phyloP scores from a whole-genome alignment of 2,888 invertebrate species.

The Archips crataeganus region DNA sequence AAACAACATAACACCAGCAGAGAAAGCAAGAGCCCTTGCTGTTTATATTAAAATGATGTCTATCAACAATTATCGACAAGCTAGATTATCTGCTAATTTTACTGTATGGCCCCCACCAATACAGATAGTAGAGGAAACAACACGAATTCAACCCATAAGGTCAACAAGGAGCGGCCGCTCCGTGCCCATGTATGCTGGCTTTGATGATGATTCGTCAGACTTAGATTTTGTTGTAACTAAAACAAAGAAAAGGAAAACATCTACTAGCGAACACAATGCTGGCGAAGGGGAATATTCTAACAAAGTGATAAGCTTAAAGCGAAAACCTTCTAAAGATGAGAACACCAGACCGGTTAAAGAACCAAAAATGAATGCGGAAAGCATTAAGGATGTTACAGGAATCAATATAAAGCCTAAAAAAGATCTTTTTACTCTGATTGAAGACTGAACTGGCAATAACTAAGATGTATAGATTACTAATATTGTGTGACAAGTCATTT shows the following conservation, averaged over 20 bases:
- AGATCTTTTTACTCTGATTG: slow-evolving; percentile 60
- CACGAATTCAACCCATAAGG: slow-evolving; percentile 68
- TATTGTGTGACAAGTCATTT: slow-evolving; percentile 3
- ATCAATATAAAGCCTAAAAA: slow-evolving; percentile 59
- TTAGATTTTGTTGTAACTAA: slow-evolving; percentile 74
- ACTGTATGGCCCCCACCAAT: slow-evolving; percentile 76
- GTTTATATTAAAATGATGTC: slow-evolving; percentile 80
- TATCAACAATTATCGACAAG: slow-evolving; percentile 73
- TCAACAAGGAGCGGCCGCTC: slow-evolving; percentile 78
- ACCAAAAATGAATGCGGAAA: slow-evolving; percentile 58
- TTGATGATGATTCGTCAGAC: slow-evolving; percentile 80
- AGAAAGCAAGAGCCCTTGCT: slow-evolving; percentile 74
- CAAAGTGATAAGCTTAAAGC: slow-evolving; percentile 73
- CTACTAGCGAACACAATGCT: slow-evolving; percentile 63
- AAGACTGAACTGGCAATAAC: slow-evolving; percentile 59
- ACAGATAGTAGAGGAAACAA: slow-evolving; percentile 75
- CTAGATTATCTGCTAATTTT: slow-evolving; percentile 69
- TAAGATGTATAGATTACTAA: slow-evolving; percentile 13
- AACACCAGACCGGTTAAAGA: slow-evolving; percentile 66
- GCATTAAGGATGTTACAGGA: slow-evolving; percentile 49
- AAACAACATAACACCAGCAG: slow-evolving; percentile 65
- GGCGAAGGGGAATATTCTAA: slow-evolving; percentile 64
- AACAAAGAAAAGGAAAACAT: slow-evolving; percentile 73
- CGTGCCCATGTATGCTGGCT: slow-evolving; percentile 75
- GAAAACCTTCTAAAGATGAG: slow-evolving; percentile 74